Evolutionary conservation across 2,888 invertebrate species (phyloP), one percentile per base, ranked within the genome.

Genomic region (Drosophila greeni): DNA sequence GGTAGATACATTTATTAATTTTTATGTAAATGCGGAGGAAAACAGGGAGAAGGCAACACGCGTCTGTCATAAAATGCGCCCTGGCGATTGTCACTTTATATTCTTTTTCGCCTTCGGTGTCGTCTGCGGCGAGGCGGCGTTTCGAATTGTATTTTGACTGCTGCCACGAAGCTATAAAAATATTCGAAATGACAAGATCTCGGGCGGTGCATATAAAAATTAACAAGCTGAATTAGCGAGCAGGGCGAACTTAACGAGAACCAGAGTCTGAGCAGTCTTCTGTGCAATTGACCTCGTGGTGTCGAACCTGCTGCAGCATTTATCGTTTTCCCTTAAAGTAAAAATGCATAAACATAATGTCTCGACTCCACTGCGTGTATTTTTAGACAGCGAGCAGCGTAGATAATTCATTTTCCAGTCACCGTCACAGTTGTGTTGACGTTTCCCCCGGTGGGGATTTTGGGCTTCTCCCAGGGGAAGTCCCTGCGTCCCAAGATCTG

Each of bases 401-500:
- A 82, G 82, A 82, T 82, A 82, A 84, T 82, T 84, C 84, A 82
- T 84, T 84, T 84, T 82, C 84, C 84, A 82, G 82, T 77, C 82
- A 81, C 82, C 81, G 82, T 79, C 82, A 79, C 82, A 84, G 82
- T 84, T 77, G 82, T 77, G 82, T 76, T 80, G 82, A 84, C 82
- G 80, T 70, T 81, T 61, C 5, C 72, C 73, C 66, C 75, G 58
- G 20, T 20, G 45, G 45, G 45, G 45, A 20, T 9, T 45, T 31
- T 18, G 29, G 68, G 66, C 62, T 69, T 66, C 66, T 56, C 49
- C 42, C 36, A 24, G 29, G 68, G 61, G 45, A 66, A 42, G 20
- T 66, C 26, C 39, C 52, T 16, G 31, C 16, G 9, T 3, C 43
- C 43, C 58, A 29, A 29, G 48, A 56, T 66, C 57, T 36, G 60